Conservation (phyloP, 1,140 invertebrate species). For the Ceratitis capitata region DNA sequence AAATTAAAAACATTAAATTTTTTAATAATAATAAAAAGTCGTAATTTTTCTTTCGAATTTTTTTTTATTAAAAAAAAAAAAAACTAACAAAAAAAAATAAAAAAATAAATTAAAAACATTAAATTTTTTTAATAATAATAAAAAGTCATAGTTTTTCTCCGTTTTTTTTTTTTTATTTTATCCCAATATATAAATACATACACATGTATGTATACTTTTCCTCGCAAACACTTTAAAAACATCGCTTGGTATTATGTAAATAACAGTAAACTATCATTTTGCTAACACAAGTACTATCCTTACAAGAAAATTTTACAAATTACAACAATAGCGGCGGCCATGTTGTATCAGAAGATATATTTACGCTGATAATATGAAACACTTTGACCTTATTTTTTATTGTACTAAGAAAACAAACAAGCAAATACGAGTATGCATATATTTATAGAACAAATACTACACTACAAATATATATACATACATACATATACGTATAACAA, state of each 20-base stretch:
- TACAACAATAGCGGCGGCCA: background rate
- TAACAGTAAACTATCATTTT: background rate
- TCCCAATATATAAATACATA: too few species aligned
- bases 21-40: too few species aligned
- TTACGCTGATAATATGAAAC: background rate
- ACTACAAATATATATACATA: background rate
- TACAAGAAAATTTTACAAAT: background rate
- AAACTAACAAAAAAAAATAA: too few species aligned
- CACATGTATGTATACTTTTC: background rate
- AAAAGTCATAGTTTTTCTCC: too few species aligned
- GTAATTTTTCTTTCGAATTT: too few species aligned
- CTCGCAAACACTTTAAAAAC: background rate
- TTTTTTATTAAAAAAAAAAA: too few species aligned
- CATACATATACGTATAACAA: background rate
- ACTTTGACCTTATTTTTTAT: conserved; percentile 9
- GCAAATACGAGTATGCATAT: background rate
- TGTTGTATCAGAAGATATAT: background rate
- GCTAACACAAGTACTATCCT: background rate
- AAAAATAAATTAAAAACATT: too few species aligned
- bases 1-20: too few species aligned
- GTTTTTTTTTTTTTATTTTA: too few species aligned
- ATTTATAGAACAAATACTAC: too few species aligned
- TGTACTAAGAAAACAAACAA: background rate
- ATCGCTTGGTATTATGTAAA: background rate
- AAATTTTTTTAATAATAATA: too few species aligned